Base-by-base conservation (phyloP, 2,888 invertebrate genomes). In the Pyrocoelia pectoralis region DNA sequence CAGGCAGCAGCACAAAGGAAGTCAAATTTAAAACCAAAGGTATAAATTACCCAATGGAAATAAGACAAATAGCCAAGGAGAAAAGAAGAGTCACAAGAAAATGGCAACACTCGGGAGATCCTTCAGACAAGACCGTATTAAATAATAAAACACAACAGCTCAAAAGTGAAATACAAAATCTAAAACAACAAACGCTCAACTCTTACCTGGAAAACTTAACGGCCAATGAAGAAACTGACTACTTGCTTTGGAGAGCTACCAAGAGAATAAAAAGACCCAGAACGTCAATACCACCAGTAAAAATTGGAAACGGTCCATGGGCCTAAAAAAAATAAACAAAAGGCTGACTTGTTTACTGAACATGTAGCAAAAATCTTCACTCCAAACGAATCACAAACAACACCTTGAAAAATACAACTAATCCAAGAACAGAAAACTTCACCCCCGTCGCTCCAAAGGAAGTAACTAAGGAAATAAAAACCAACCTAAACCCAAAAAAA, bases 311-410 rank as follows among this genome's bases (percentile, higher is more conserved):
- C 71, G 67, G 71, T 66, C 67, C 14, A 10, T 72, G 67, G 71
- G 68, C 68, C 14, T 54, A 52, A 63, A 65, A 55, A 5, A 59
- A 66, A 14, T 10, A 46, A 2, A n/a, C n/a, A n/a, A n/a, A n/a
- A n/a, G n/a, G n/a, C n/a, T n/a, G n/a, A n/a, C n/a, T n/a, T n/a
- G n/a, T 72, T 71, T 51, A 68, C 70, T 8, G 15, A 61, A 5
- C 62, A n/a, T n/a, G n/a, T n/a, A n/a, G n/a, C n/a, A n/a, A n/a
- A n/a, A 1, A 65, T 68, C 4, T 72, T 72, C 50, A 54, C 46
- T 58, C 68, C 67, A 0, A 28, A 68, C 19, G 48, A 48, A 17
- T 18, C 18, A 3, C 48, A 48, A 40, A 9, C 10, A 41, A 54
- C 17, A 51, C 24, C 10, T 53, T 46, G 17, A 46, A 46, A 8